These are phyloP conservation scores for Urophycis tenuis DNA, from an alignment of 2,797 vertebrate genomes.

Conservation along the genomic window DNA sequence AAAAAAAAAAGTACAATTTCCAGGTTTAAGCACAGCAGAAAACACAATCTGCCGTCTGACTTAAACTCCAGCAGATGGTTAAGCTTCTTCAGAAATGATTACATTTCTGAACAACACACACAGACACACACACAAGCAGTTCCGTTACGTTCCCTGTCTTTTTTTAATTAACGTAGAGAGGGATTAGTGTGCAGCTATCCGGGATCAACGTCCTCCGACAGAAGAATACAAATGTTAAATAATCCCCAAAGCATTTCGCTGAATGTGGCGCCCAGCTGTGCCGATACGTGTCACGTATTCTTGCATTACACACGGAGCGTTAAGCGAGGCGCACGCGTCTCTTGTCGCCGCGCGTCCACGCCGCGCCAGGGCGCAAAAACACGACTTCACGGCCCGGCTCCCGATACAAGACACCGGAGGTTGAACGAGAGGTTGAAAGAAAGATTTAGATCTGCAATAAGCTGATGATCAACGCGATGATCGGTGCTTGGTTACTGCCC, in stretches of 20 bases:
- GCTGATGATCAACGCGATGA: neutral
- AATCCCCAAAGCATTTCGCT: slow-evolving; percentile 66
- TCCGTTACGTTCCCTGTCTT: slow-evolving; percentile 80
- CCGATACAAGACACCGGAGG: neutral
- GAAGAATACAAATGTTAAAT: slow-evolving; percentile 81
- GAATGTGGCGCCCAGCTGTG: slow-evolving; percentile 37
- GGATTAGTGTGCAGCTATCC: slow-evolving; percentile 84
- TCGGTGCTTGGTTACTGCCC: neutral
- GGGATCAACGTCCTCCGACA: slow-evolving; percentile 75
- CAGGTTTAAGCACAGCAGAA: slow-evolving; percentile 74
- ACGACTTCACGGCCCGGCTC: neutral
- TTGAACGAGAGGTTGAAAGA: neutral
- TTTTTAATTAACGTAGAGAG: slow-evolving; percentile 90
- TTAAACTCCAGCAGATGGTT: slow-evolving; percentile 96
- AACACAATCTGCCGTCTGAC: slow-evolving; percentile 78
- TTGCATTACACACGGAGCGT: slow-evolving; percentile 71
- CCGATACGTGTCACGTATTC: slow-evolving; percentile 69
- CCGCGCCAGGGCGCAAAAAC: neutral
- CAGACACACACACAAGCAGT: slow-evolving; percentile 52
- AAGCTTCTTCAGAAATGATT: slow-evolving; percentile 90
- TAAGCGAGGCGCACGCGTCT: slow-evolving; percentile 62
- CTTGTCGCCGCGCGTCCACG: slow-evolving; percentile 35
- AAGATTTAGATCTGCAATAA: neutral
- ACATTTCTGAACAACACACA: slow-evolving; percentile 71
- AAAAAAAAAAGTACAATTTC: slow-evolving; percentile 68